Conservation (phyloP, 2,113 vertebrate genomes). For the Hassar affinis region DNA sequence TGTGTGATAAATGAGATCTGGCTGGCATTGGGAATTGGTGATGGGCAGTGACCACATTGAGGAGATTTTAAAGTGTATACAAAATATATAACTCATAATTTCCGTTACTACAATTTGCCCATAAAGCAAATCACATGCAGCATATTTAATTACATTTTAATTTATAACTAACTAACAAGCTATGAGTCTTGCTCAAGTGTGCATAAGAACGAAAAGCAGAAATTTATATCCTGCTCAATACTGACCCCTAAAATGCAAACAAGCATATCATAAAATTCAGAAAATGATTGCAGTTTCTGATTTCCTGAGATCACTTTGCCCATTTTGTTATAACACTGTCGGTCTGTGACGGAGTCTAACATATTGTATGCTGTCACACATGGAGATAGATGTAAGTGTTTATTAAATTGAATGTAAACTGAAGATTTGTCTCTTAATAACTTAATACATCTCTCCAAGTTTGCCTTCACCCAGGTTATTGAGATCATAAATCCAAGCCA, state of each 20-base stretch:
- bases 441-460: not conserved
- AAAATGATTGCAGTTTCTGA: not conserved
- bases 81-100: not conserved
- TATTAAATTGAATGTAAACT: not conserved
- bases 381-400: not conserved
- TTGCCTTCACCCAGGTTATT: not conserved
- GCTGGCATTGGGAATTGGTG: not conserved
- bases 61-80: not conserved
- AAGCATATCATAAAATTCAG: not conserved
- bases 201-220: not conserved
- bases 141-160: too few species aligned
- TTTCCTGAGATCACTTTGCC: not conserved
- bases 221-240: not conserved
- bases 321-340: not conserved
- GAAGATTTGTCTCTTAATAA: slow-evolving; percentile 2
- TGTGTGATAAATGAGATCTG: not conserved
- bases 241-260: not conserved
- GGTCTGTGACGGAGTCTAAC: not conserved
- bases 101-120: not conserved
- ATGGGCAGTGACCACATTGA: not conserved
- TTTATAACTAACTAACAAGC: too few species aligned
- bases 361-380: not conserved
- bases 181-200: not conserved
- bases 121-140: not conserved
- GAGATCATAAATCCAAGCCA: slow-evolving; percentile 2